Evolutionary conservation across 2,797 vertebrate species (phyloP), one percentile per base, ranked within the genome.

Genomic region (Typhlichthys eigenmanni): DNA sequence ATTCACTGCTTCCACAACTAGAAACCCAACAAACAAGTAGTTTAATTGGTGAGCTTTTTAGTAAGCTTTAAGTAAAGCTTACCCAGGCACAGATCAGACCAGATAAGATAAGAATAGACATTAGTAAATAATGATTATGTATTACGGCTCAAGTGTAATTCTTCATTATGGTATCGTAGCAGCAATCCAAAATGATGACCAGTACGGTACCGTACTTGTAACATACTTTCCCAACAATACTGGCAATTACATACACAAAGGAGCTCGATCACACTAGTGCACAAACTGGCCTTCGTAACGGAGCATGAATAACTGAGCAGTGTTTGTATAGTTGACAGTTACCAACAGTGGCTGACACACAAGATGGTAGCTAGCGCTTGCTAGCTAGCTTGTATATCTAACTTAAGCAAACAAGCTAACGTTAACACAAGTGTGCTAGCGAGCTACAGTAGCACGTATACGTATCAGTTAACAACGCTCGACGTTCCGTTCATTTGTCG

Each of bases 311-410:
- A 47, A 14, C 0, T 0, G 1, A 57, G 11, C 24, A 66, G 29
- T 58, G 19, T 54, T 4, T 13, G 17, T 3, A 5, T 2, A 49
- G 14, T 6, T 38, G 14, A 60, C 9, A 16, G n/a, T 24, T 10
- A 38, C 4, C 34, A 49, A 59, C 12, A 5, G 47, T n/a, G 10
- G 47, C 51, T 72, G 63, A 61, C 75, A 58, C 52, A 58, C 14
- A 16, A 60, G 0, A 47, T 68, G 5, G 6, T 13, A 51, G 14
- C 32, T 61, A 60, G 13, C 47, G 7, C 53, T 45, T n/a, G 50
- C 24, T 13, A 61, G 79, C 73, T 75, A 78, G 50, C 8, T 62
- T 2, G 11, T 73, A 70, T 79, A 70, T 24, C 58, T 46, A 34
- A 43, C 10, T 73, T 71, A 75, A 68, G 38, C 62, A 43, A 47